Evolutionary conservation across 2,113 vertebrate genomes (phyloP).

Genomic region (Atherinomorus stipes): DNA sequence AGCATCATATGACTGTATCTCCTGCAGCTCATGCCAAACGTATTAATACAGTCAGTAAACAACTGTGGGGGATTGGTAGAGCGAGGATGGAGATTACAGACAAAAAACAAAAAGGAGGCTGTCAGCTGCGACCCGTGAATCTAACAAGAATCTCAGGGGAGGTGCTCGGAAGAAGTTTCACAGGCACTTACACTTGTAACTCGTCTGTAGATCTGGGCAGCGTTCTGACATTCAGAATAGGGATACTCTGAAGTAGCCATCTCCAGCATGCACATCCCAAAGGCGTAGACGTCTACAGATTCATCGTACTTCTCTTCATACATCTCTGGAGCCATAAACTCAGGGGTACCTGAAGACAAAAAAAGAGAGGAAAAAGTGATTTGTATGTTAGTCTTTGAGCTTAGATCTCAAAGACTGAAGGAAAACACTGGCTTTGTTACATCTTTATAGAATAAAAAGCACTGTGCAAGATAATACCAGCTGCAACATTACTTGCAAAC

Average conservation of each 20-base stretch:
- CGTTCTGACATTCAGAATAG: constrained; percentile 99
- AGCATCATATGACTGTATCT: constrained; percentile 63
- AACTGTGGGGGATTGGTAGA: constrained; percentile 32
- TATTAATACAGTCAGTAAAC: constrained; percentile 69
- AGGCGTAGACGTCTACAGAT: constrained; percentile 98
- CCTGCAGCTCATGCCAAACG: constrained; percentile 63
- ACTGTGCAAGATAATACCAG: too few species aligned
- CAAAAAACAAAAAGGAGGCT: background rate
- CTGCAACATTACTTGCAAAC: too few species aligned
- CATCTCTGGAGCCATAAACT: constrained; percentile 99
- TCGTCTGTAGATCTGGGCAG: constrained; percentile 98
- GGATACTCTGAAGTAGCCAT: constrained; percentile 99
- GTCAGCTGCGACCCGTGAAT: background rate
- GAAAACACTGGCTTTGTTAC: background rate
- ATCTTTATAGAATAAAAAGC: too few species aligned
- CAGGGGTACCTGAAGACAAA: constrained; percentile 90
- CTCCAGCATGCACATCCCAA: constrained; percentile 99
- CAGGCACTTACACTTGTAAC: constrained; percentile 96
- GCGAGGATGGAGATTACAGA: constrained; percentile 14
- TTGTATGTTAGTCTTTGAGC: background rate
- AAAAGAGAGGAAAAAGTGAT: constrained; percentile 78
- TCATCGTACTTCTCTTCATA: constrained; percentile 99
- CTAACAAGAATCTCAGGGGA: background rate
- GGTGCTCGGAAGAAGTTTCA: background rate
- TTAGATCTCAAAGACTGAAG: too few species aligned